Conservation (phyloP, 2,888 invertebrate genomes). For the Epirrita christyi region DNA sequence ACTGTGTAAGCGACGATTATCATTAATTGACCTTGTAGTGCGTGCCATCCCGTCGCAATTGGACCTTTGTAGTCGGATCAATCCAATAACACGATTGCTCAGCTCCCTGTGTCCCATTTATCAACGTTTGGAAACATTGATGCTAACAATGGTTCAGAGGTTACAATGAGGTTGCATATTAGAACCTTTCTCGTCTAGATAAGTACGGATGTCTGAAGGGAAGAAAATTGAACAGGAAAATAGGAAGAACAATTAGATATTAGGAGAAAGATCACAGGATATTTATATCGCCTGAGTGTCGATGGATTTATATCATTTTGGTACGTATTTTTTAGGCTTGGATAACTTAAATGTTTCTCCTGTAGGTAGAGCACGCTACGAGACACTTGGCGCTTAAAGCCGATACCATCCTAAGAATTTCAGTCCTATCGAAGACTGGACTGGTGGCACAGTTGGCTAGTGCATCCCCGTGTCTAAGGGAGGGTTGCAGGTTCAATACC, state of each 20-base stretch:
- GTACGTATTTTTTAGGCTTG: too few relatives aligned
- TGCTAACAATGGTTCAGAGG: slow-evolving; percentile 17
- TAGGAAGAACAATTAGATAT: not conserved
- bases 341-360: too few relatives aligned
- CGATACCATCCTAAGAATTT: too few relatives aligned
- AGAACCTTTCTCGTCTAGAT: slow-evolving; percentile 1
- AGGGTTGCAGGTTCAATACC: too few relatives aligned
- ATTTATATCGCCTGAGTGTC: too few relatives aligned
- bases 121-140: slow-evolving; percentile 40
- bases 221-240: not conserved
- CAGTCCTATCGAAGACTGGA: too few relatives aligned
- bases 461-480: too few relatives aligned
- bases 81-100: slow-evolving; percentile 63
- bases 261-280: too few relatives aligned
- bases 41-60: slow-evolving; percentile 61
- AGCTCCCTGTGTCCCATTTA: slow-evolving; percentile 50
- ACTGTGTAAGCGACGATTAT: slow-evolving; percentile 6
- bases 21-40: slow-evolving; percentile 67
- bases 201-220: not conserved
- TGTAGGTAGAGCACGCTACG: too few relatives aligned
- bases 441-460: too few relatives aligned
- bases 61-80: slow-evolving; percentile 73
- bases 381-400: too few relatives aligned
- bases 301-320: too few relatives aligned
- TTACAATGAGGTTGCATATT: not conserved